Percentiles rank a stretch among this genome's conserved stretches.
Evolutionary conservation across 2,113 vertebrate genomes (phyloP).

Genomic region (Gymnocephalus cernua): DNA sequence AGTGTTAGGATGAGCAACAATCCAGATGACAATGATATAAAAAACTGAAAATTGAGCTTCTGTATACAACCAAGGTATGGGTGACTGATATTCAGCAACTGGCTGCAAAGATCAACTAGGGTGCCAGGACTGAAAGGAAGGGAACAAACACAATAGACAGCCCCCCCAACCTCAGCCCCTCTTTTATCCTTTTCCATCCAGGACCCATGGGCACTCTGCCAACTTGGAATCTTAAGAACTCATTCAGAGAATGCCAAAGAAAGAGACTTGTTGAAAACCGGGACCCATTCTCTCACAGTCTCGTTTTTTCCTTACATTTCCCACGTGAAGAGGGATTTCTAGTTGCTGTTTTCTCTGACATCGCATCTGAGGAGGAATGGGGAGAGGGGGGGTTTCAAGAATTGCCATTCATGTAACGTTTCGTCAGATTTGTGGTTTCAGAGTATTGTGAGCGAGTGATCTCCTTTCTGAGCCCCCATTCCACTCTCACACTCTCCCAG

Average conservation of each 20-base stretch:
- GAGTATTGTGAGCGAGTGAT: slow-evolving; percentile 70
- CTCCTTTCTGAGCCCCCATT: slow-evolving; percentile 54
- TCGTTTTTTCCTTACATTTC: slow-evolving; percentile 75
- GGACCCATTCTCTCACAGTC: slow-evolving; percentile 72
- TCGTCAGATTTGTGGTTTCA: slow-evolving; percentile 72
- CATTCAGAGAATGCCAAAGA: slow-evolving; percentile 81
- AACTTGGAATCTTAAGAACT: slow-evolving; percentile 85
- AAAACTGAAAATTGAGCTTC: slow-evolving; percentile 30
- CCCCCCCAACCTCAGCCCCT: slow-evolving; percentile 75
- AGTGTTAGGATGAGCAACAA: neutral
- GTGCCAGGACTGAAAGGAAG: slow-evolving; percentile 79
- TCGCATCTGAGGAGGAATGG: slow-evolving; percentile 45
- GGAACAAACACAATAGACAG: slow-evolving; percentile 79
- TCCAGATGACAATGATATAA: neutral
- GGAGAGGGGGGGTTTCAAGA: neutral
- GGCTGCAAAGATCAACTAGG: slow-evolving; percentile 78
- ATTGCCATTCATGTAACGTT: slow-evolving; percentile 80
- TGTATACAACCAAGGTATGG: slow-evolving; percentile 41
- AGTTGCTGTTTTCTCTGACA: slow-evolving; percentile 68
- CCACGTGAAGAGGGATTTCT: slow-evolving; percentile 77
- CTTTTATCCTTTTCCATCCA: slow-evolving; percentile 82
- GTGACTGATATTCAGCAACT: slow-evolving; percentile 72
- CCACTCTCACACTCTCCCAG: slow-evolving; percentile 38
- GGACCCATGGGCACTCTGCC: slow-evolving; percentile 82
- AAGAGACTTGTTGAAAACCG: slow-evolving; percentile 80